A percentile compares a stretch with the other conserved stretches of the same genome.
phyloP scores from a whole-genome alignment of 53 echinoderm and acorn worm genomes.

The Glandiceps talaboti region DNA sequence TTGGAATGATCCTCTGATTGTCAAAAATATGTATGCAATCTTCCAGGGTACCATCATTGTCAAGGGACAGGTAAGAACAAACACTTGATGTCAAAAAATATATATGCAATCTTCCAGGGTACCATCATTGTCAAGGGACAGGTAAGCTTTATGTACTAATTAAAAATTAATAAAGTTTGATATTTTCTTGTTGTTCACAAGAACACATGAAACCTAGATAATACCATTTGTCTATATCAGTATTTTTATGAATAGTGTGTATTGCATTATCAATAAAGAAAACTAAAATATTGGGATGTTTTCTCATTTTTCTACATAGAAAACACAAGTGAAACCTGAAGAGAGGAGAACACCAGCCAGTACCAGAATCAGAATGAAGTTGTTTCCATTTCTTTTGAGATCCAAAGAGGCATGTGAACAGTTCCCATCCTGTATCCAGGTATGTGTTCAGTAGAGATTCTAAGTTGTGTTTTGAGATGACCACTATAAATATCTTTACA shows the following conservation, averaged over 20 bases:
- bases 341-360: slow-evolving; percentile 71
- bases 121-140: slow-evolving; percentile 69
- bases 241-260: too few relatives aligned
- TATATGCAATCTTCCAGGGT: slow-evolving; percentile 79
- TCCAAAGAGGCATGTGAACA: slow-evolving; percentile 81
- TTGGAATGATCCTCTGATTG: slow-evolving; percentile 62
- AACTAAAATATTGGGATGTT: too few relatives aligned
- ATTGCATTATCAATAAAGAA: too few relatives aligned
- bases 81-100: too few relatives aligned
- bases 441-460: too few relatives aligned
- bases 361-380: slow-evolving; percentile 71
- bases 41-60: slow-evolving; percentile 82
- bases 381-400: slow-evolving; percentile 86
- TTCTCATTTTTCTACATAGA: neutral
- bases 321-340: slow-evolving; percentile 34
- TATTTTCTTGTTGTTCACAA: too few relatives aligned
- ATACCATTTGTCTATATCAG: too few relatives aligned
- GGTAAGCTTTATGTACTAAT: too few relatives aligned
- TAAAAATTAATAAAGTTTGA: too few relatives aligned
- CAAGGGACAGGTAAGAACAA: slow-evolving; percentile 73
- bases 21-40: slow-evolving; percentile 58
- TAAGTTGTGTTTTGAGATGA: too few relatives aligned
- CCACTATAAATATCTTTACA: too few relatives aligned
- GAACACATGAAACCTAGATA: too few relatives aligned
- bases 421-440: slow-evolving; percentile 78